Evolutionary conservation across 2,113 vertebrate species (phyloP).

Genomic region (Micromys minutus): DNA sequence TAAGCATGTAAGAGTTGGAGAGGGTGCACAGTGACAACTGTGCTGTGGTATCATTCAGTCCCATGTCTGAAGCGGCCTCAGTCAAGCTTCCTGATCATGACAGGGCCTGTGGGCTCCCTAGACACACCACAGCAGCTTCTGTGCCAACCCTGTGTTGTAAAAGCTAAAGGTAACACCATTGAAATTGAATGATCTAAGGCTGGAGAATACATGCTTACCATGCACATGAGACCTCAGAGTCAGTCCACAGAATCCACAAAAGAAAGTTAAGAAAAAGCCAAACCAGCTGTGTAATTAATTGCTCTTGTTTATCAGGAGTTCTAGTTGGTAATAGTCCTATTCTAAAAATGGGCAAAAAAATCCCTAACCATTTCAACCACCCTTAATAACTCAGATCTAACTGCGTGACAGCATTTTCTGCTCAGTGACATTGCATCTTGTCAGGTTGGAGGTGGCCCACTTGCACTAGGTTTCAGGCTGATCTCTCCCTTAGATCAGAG

Average conservation of each 20-base stretch:
- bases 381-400: rapidly evolving
- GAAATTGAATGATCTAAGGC: neutral
- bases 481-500: conserved; percentile 88
- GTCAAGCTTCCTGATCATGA: neutral
- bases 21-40: rapidly evolving
- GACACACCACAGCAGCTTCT: neutral
- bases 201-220: neutral
- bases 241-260: neutral
- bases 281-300: rapidly evolving
- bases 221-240: neutral
- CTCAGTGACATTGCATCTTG: neutral
- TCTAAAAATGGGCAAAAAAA: neutral
- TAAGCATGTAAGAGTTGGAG: neutral
- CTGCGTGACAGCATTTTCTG: no score
- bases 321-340: neutral
- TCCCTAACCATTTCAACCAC: neutral
- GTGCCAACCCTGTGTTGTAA: neutral
- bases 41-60: neutral
- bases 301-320: neutral
- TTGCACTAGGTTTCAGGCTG: neutral
- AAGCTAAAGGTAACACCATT: no score
- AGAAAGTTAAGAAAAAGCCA: neutral
- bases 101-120: neutral
- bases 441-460: neutral
- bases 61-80: neutral